phyloP scores from a whole-genome alignment of 2,888 invertebrate species.

The Hirtodrosophila alboralis region DNA sequence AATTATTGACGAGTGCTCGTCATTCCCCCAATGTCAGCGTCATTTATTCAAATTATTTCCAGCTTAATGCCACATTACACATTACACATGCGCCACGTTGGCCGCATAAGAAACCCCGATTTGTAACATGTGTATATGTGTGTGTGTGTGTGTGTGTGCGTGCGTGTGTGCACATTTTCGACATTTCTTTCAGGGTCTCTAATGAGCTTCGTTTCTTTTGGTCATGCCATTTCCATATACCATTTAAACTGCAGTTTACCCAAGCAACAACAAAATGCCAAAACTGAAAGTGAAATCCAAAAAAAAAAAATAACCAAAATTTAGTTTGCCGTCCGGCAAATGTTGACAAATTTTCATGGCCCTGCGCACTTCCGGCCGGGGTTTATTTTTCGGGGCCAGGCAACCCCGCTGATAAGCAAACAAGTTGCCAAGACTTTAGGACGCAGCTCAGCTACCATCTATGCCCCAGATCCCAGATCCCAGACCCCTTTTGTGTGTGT shows the following conservation, averaged over 20 bases:
- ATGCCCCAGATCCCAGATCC: conserved; percentile 9
- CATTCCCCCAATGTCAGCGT: conserved; percentile 23
- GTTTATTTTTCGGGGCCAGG: background rate
- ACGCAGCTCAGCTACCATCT: conserved; percentile 6
- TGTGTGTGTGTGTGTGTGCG: background rate
- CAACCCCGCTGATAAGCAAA: conserved; percentile 44
- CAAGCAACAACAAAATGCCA: conserved; percentile 18
- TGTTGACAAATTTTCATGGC: conserved; percentile 54
- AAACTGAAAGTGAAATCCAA: conserved; percentile 38
- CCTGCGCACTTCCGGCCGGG: conserved; percentile 43
- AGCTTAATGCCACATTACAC: conserved; percentile 60
- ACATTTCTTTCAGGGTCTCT: conserved; percentile 12
- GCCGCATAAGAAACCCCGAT: conserved; percentile 2
- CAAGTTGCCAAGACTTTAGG: conserved; percentile 31
- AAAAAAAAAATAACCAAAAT: no score
- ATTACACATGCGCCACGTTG: conserved; percentile 42
- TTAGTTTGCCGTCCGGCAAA: conserved; percentile 34
- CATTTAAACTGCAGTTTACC: conserved; percentile 4
- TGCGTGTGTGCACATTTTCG: background rate
- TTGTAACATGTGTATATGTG: conserved; percentile 5
- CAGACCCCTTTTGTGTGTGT: background rate
- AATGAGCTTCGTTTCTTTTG: conserved; percentile 30
- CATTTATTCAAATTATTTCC: conserved; percentile 64
- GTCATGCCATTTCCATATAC: conserved; percentile 19
- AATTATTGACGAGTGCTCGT: conserved; percentile 53